phyloP scores from a whole-genome alignment of 2,113 vertebrate genomes.

The Phrynosoma platyrhinos region DNA sequence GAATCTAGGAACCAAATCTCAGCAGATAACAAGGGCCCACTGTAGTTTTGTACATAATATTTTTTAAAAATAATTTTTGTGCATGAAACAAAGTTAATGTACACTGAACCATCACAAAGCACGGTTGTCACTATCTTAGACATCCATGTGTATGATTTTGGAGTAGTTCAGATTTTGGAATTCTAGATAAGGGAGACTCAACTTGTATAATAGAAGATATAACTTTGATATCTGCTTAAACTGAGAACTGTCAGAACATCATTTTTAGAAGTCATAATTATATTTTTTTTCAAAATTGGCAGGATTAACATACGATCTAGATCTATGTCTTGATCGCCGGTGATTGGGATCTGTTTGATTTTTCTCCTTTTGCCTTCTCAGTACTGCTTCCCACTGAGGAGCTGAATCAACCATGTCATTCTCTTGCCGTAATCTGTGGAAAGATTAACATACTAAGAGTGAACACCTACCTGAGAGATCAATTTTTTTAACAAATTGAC shows the following conservation, averaged over 20 bases:
- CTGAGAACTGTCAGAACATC: slow-evolving; percentile 27
- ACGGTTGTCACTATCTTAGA: too few relatives aligned
- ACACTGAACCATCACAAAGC: too few relatives aligned
- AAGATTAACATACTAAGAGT: slow-evolving; percentile 26
- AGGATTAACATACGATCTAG: slow-evolving; percentile 83
- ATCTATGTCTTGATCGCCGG: slow-evolving; percentile 87
- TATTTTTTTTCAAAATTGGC: neutral
- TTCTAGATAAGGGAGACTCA: too few relatives aligned
- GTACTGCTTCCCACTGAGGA: slow-evolving; percentile 89
- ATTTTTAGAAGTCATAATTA: slow-evolving; percentile 3
- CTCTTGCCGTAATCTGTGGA: slow-evolving; percentile 84
- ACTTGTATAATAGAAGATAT: too few relatives aligned
- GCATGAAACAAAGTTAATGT: too few relatives aligned
- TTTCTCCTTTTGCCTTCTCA: slow-evolving; percentile 87
- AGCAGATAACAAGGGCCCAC: too few relatives aligned
- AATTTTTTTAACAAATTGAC: neutral
- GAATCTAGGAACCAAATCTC: too few relatives aligned
- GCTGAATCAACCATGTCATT: slow-evolving; percentile 88
- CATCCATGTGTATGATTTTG: too few relatives aligned
- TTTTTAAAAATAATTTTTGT: too few relatives aligned
- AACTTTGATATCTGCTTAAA: neutral
- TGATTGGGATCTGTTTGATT: slow-evolving; percentile 80
- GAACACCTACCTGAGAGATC: neutral
- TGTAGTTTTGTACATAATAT: too few relatives aligned
- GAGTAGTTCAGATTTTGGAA: too few relatives aligned